Conservation (phyloP, 2,113 vertebrate species). For the Rhizomys pruinosus region DNA sequence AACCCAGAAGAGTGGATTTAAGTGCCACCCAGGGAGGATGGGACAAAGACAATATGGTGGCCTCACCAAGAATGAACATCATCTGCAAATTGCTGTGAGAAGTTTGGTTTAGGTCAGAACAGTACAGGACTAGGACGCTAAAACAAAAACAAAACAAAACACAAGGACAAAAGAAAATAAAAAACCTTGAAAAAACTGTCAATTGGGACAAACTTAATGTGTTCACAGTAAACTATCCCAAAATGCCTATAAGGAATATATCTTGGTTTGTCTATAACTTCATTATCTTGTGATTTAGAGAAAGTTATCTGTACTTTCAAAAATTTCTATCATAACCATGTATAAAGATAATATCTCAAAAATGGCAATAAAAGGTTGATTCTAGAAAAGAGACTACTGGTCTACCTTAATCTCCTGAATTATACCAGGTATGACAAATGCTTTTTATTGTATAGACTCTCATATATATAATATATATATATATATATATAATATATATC, state of each 20-base stretch:
- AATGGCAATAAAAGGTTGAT: neutral
- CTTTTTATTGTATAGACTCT: neutral
- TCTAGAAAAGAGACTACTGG: neutral
- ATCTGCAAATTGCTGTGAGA: neutral
- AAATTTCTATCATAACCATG: neutral
- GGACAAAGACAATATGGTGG: neutral
- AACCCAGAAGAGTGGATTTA: neutral
- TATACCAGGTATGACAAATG: neutral
- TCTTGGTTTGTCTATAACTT: neutral
- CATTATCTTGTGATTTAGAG: neutral
- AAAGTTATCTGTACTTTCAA: constrained; percentile 28
- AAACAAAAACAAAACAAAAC: neutral
- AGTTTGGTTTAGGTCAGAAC: neutral
- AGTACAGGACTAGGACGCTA: neutral
- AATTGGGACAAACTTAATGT: neutral
- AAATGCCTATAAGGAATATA: neutral
- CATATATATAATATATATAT: too few relatives aligned
- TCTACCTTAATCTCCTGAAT: neutral
- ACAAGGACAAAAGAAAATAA: neutral
- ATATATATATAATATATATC: too few relatives aligned
- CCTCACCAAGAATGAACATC: neutral
- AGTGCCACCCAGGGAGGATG: neutral
- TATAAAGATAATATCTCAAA: neutral
- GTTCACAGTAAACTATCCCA: neutral
- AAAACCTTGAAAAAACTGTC: neutral